Evolutionary conservation across 2,113 vertebrate genomes (phyloP), one percentile per base, ranked within the genome.

Genomic region (Hippocampus mohnikei): DNA sequence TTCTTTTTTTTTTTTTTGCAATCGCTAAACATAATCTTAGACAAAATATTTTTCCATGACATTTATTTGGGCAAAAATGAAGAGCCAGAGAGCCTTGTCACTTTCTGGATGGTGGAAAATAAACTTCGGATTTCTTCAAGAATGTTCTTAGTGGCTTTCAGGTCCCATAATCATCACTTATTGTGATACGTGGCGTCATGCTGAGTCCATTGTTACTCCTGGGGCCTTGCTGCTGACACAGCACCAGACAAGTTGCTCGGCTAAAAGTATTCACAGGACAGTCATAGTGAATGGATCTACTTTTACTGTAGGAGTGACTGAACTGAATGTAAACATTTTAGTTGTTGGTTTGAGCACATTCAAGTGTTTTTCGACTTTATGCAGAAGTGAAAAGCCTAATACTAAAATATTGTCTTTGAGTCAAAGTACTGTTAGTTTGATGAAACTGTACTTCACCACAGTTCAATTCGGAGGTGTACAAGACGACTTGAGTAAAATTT

Each of bases 131-230:
- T 85, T 86, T 82, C 81, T 74, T 40, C 71, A 75, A 66, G 80
- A 76, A 79, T 83, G 66, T 69, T 76, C 69, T 71, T 65, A 62
- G 69, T 74, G 74, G 73, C 81, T 77, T 88, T 88, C 75, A 80
- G 78, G 64, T 85, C 75, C 62, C 66, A 76, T 89, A 76, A 78
- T 73, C 79, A 67, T 81, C 82, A 84, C 60, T 81, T 76, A 78
- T 85, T 86, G 81, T 84, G 80, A 78, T 71, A 78, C 3, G 15
- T 65, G 42, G 69, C 62, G 76, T 77, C 79, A 77, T 4, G 78
- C 77, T 85, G 87, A 60, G 77, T 74, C 71, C 73, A 77, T 87
- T 88, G 81, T 86, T 84, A 69, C 67, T 44, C 62, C 8, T 64
- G 70, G 41, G 70, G 72, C 72, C 84, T 84, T 69, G 74, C 76